These are phyloP conservation scores for Ficedula albicollis DNA, from an alignment of 2,797 vertebrate species.

Conservation along the genomic window DNA sequence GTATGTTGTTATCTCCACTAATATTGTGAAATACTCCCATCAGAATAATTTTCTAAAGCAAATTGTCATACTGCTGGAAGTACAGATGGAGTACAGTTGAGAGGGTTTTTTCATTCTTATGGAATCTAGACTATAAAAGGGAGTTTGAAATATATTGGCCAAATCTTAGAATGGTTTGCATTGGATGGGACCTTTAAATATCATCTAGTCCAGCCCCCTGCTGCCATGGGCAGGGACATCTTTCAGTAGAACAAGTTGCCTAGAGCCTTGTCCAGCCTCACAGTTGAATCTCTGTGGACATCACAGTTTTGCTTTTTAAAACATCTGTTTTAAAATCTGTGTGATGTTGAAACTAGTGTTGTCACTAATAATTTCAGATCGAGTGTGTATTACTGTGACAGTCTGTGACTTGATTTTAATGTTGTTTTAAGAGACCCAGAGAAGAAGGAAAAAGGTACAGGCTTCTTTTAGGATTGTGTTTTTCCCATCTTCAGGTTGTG, in stretches of 20 bases:
- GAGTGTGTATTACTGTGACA: neutral
- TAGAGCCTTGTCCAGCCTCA: fast-evolving
- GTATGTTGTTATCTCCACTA: neutral
- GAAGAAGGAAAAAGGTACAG: neutral
- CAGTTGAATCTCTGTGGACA: neutral
- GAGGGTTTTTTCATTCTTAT: neutral
- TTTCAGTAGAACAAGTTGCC: neutral
- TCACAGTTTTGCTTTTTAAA: neutral
- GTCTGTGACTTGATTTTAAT: neutral
- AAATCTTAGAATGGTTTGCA: neutral
- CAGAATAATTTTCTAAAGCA: neutral
- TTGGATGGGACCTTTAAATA: neutral
- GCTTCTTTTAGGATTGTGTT: neutral
- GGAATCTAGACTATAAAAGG: neutral
- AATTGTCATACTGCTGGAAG: neutral
- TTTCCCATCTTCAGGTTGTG: neutral
- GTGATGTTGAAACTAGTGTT: neutral
- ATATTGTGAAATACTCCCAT: neutral
- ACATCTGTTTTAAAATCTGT: neutral
- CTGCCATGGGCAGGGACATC: neutral
- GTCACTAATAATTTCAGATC: neutral
- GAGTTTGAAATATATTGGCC: neutral
- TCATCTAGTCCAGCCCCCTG: neutral
- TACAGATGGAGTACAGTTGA: neutral
- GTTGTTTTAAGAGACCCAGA: neutral